A percentile compares a stretch with the other conserved stretches of the same genome.
Evolutionary conservation across 2,797 vertebrate genomes (phyloP).

Genomic region (Ficedula albicollis): DNA sequence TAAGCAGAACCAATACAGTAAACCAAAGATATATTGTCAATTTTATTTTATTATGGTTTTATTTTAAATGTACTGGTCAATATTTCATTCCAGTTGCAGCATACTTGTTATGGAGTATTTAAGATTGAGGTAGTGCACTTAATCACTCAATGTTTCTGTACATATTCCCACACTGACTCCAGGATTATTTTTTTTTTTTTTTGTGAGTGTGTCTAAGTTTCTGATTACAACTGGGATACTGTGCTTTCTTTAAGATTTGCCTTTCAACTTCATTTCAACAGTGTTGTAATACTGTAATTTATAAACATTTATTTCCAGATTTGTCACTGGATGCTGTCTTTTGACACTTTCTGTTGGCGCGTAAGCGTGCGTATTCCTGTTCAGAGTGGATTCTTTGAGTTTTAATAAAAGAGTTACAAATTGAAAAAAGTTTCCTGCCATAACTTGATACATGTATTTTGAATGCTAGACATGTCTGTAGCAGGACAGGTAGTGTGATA

Average conservation of each 20-base stretch:
- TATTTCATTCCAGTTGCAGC: background rate
- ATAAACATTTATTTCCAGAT: background rate
- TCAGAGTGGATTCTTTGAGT: background rate
- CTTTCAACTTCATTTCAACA: background rate
- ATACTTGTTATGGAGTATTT: background rate
- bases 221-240: background rate
- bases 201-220: accelerated
- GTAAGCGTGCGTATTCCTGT: background rate
- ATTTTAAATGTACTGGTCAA: background rate
- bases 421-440: background rate
- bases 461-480: background rate
- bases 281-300: background rate
- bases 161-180: background rate
- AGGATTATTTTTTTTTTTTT: background rate
- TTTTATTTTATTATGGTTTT: background rate
- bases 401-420: background rate
- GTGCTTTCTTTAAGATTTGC: background rate
- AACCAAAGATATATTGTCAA: background rate
- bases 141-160: background rate
- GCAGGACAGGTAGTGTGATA: background rate
- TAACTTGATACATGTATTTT: background rate
- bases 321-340: background rate
- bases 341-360: background rate
- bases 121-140: background rate
- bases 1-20: background rate